A percentile compares a stretch with the other conserved stretches of the same genome.
These are phyloP conservation scores for Octonoba sinensis DNA, from an alignment of 2,888 invertebrate genomes.

Conservation along the genomic window DNA sequence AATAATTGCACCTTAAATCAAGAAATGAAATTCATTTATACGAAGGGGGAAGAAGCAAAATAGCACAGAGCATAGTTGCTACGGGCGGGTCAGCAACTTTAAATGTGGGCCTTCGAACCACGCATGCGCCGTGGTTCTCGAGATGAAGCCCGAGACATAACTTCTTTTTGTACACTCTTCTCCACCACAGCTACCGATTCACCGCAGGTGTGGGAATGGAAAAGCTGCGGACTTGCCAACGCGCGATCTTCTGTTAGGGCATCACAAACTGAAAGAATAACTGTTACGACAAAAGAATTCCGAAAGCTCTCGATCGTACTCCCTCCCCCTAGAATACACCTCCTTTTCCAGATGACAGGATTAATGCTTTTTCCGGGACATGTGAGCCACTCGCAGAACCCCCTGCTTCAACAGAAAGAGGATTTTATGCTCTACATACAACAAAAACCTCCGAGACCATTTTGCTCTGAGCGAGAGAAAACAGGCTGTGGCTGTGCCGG, in stretches of 20 bases:
- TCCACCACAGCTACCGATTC: neutral
- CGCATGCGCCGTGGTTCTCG: neutral
- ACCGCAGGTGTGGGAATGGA: slow-evolving; percentile 46
- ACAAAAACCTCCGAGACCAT: neutral
- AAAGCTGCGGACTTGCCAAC: neutral
- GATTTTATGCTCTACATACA: slow-evolving; percentile 46
- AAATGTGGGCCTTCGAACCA: neutral
- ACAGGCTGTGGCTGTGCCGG: slow-evolving; percentile 23
- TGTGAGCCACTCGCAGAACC: slow-evolving; percentile 28
- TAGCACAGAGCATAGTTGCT: neutral
- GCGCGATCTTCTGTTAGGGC: slow-evolving; percentile 1
- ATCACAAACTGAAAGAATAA: slow-evolving; percentile 34
- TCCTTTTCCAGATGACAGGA: slow-evolving; percentile 39
- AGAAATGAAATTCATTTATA: too few relatives aligned
- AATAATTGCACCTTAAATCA: too few relatives aligned
- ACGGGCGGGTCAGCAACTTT: neutral
- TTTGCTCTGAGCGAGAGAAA: slow-evolving; percentile 12
- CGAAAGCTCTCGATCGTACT: slow-evolving; percentile 5
- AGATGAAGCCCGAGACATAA: neutral
- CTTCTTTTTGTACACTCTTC: neutral
- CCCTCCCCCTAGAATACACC: slow-evolving; percentile 24
- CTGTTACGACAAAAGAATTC: slow-evolving; percentile 58
- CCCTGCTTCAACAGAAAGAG: slow-evolving; percentile 1
- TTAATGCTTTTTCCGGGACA: slow-evolving; percentile 35
- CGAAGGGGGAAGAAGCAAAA: neutral